Evolutionary conservation across 2,797 vertebrate genomes (phyloP), one percentile per base, ranked within the genome.

Genomic region (Sitta carolinensis): DNA sequence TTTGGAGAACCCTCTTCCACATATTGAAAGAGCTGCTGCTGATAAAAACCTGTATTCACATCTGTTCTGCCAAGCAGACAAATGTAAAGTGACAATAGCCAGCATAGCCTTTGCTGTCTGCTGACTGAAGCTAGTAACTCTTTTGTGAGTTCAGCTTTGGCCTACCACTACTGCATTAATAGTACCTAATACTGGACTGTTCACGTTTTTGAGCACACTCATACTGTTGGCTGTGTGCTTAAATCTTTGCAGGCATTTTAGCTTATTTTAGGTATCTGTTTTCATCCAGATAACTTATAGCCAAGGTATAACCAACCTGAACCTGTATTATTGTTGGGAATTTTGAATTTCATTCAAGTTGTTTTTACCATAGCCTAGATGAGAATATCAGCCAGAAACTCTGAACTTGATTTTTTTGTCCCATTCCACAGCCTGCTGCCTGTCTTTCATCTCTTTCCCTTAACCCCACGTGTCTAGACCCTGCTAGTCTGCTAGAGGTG

Each of bases 1-100:
- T 85, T 79, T 74, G 42, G 52, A 45, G 68, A 88, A 16, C 7
- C 7, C 2, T 89, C 12, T 9, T 13, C 12, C 19, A 30, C 13
- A 6, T 58, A 22, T 13, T 55, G 4, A 12, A 48, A 47, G 29
- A 78, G 29, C 34, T 90, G 17, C 42, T 77, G 26, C 48, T 83
- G 32, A 21, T 87, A 62, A 6, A 87, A 79, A 74, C 17, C 7
- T 47, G 5, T 0, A 0, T 69, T 92, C 7, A 4, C 0, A 0
- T 29, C 7, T 2, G 0, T 87, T 80, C 42, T 83, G 23, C 55
- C 36, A 59, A 32, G 52, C 17, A 54, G 64, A 22, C 25, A 57
- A 63, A 48, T 45, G 7, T 42, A 2, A 79, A 82, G 30, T 55
- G 79, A 48, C 30, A 85, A 52, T 72, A 83, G 21, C 30, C 13